phyloP scores from a whole-genome alignment of 2,797 vertebrate genomes.

The Hephaestus fuliginosus region DNA sequence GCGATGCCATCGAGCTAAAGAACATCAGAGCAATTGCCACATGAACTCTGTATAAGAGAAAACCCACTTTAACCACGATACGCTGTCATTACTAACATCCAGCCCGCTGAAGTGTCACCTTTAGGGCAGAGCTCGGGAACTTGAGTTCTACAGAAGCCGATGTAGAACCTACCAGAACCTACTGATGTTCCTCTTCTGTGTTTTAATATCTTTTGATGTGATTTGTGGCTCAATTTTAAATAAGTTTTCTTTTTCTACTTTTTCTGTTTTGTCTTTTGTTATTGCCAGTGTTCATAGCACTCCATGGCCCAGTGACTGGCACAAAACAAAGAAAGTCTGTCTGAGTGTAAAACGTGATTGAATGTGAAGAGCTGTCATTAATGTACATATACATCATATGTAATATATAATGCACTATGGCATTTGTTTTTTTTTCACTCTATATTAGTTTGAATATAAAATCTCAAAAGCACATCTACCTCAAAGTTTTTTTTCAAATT shows the following conservation, averaged over 20 bases:
- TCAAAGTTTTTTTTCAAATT: too few species aligned
- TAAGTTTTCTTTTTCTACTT: not conserved
- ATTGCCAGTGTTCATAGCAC: not conserved
- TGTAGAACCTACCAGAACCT: not conserved
- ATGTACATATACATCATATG: too few species aligned
- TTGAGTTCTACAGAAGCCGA: not conserved
- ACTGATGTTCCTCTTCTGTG: not conserved
- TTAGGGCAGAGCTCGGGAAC: not conserved
- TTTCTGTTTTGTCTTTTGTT: not conserved
- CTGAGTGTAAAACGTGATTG: too few species aligned
- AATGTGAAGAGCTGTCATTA: too few species aligned
- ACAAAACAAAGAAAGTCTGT: too few species aligned
- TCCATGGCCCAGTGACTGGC: not conserved
- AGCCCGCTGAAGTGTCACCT: not conserved
- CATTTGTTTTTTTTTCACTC: too few species aligned
- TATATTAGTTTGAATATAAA: too few species aligned
- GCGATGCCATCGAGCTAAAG: slow-evolving; percentile 36
- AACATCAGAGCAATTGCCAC: not conserved
- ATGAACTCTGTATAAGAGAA: slow-evolving; percentile 22
- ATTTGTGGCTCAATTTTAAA: not conserved
- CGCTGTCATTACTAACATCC: not conserved
- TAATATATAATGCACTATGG: too few species aligned
- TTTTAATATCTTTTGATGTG: not conserved
- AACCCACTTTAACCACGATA: not conserved
- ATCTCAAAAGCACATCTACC: too few species aligned